Percentiles rank a stretch among this genome's conserved stretches.
Evolutionary conservation across 1,140 invertebrate genomes (phyloP).

Genomic region (Tyrophagus putrescentiae): DNA sequence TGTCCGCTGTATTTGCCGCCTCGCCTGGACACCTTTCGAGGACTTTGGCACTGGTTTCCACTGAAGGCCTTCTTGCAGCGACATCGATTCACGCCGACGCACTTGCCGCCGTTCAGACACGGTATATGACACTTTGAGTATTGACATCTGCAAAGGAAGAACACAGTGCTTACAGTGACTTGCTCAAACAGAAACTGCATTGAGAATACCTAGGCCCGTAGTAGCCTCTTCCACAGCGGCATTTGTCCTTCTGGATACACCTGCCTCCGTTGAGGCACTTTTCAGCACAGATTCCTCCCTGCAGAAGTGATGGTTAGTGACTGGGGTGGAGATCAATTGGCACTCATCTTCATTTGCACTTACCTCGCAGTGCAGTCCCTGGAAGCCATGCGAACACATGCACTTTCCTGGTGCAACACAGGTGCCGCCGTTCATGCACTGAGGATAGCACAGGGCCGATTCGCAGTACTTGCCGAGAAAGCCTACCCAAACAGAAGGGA

Average conservation of each 20-base stretch:
- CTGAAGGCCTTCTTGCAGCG: slow-evolving; percentile 24
- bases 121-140: slow-evolving; percentile 53
- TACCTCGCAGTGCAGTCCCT: slow-evolving; percentile 80
- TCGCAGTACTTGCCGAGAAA: slow-evolving; percentile 21
- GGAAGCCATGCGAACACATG: slow-evolving; percentile 68
- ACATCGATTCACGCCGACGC: slow-evolving; percentile 28
- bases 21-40: not conserved
- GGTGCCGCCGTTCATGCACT: slow-evolving; percentile 77
- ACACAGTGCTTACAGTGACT: not conserved
- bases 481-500: not conserved
- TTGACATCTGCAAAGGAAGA: slow-evolving; percentile 45
- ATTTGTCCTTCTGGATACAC: slow-evolving; percentile 76
- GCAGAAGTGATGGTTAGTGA: not conserved
- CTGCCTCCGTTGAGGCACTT: slow-evolving; percentile 86
- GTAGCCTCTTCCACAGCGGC: slow-evolving; percentile 71
- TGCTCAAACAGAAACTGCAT: not conserved
- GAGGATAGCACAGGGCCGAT: slow-evolving; percentile 66
- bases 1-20: not conserved
- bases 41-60: slow-evolving; percentile 28
- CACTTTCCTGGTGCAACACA: slow-evolving; percentile 73
- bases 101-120: slow-evolving; percentile 28
- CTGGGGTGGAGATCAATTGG: not conserved
- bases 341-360: slow-evolving; percentile 47
- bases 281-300: slow-evolving; percentile 65
- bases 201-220: slow-evolving; percentile 48